Evolutionary conservation across 2,113 vertebrate species (phyloP).

Genomic region (Trogon melanurus): DNA sequence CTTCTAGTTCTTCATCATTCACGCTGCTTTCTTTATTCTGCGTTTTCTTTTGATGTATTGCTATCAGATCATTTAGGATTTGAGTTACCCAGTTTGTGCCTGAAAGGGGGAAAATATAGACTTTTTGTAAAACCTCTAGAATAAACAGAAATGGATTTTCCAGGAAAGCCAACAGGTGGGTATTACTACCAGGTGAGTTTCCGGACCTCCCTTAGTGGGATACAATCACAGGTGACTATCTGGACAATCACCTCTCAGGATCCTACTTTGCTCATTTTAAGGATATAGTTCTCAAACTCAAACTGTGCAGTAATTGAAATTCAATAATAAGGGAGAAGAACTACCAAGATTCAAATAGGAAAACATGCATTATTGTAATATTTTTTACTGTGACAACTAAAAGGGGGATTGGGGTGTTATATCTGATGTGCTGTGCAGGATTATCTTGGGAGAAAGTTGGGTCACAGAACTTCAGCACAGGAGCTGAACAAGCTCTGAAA

Average conservation of each 20-base stretch:
- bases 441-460: neutral
- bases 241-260: neutral
- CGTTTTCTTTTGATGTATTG: neutral
- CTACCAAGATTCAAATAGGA: neutral
- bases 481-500: neutral
- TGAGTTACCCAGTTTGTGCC: constrained; percentile 53
- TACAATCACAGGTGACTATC: neutral
- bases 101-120: neutral
- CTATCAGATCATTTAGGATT: constrained; percentile 11
- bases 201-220: neutral
- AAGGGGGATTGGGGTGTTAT: neutral
- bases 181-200: neutral
- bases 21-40: neutral
- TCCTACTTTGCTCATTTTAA: neutral
- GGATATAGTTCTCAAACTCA: too few species aligned
- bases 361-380: neutral
- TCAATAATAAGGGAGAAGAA: too few species aligned
- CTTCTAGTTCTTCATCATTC: neutral
- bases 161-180: neutral
- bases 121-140: neutral
- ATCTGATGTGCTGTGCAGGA: neutral
- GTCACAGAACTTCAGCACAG: neutral
- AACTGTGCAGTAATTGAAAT: too few species aligned
- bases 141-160: neutral
- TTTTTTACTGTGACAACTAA: neutral